phyloP scores from a whole-genome alignment of 2,113 vertebrate species.

The Recurvirostra avosetta region DNA sequence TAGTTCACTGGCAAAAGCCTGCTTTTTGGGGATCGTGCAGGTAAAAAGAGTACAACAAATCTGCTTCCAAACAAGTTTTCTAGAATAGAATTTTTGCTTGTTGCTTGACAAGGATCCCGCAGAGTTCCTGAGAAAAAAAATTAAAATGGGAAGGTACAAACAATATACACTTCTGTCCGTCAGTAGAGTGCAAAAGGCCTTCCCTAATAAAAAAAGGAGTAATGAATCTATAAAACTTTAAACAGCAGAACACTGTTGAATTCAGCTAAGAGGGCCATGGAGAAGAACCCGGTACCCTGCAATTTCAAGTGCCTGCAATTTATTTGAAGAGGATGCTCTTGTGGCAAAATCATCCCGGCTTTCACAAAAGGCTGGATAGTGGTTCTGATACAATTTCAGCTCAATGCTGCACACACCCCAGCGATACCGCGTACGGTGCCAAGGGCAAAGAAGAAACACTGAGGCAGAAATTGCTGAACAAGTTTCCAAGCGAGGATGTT shows the following conservation, averaged over 20 bases:
- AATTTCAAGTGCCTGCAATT: neutral
- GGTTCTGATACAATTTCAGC: neutral
- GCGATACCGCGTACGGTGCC: rapidly evolving
- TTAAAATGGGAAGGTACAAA: neutral
- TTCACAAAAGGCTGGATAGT: neutral
- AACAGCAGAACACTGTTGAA: neutral
- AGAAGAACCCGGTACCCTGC: neutral
- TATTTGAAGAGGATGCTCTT: neutral
- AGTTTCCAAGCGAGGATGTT: neutral
- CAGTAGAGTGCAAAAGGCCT: neutral
- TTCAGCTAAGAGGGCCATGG: neutral
- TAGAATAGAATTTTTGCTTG: neutral
- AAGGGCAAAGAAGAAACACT: neutral
- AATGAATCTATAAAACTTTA: neutral
- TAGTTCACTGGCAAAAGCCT: neutral
- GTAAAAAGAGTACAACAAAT: neutral
- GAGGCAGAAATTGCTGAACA: neutral
- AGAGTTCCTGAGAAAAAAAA: neutral
- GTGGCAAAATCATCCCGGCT: neutral
- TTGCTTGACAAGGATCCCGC: neutral
- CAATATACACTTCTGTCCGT: neutral
- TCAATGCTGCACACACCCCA: too few species aligned
- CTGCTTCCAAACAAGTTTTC: neutral
- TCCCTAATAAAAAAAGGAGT: neutral
- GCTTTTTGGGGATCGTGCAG: neutral